A percentile compares a stretch with the other conserved stretches of the same genome.
Conservation (phyloP, 2,113 vertebrate species). For the Emydura subglobosa region DNA sequence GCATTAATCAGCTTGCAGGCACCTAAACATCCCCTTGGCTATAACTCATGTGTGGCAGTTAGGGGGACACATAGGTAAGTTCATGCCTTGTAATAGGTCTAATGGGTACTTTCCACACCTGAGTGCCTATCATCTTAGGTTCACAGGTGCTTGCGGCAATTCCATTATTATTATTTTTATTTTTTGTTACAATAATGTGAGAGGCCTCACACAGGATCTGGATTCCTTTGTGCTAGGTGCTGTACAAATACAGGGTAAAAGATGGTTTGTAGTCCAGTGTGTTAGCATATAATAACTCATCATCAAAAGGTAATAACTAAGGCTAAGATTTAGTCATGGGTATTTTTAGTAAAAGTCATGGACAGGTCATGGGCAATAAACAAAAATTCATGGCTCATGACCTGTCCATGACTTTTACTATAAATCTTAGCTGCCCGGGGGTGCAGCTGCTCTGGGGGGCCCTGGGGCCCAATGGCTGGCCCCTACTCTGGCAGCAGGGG, state of each 20-base stretch:
- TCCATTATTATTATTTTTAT: background rate
- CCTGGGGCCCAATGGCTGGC: no score
- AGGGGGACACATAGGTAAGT: constrained; percentile 6
- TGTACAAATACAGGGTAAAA: constrained; percentile 39
- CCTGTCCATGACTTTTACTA: no score
- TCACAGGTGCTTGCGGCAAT: background rate
- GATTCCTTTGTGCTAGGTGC: constrained; percentile 18
- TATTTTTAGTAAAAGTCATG: no score
- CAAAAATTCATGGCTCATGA: no score
- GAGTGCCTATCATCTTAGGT: constrained; percentile 53
- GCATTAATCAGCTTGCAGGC: constrained; percentile 51
- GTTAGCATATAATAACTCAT: constrained; percentile 6
- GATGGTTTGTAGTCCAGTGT: constrained; percentile 11
- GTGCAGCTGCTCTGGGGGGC: no score
- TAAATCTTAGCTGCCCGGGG: no score
- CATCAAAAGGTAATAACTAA: constrained; percentile 22
- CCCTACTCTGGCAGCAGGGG: no score
- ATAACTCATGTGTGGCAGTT: constrained; percentile 28
- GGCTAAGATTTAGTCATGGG: no score
- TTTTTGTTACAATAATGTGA: background rate
- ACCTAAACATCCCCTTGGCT: constrained; percentile 59
- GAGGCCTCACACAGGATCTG: background rate
- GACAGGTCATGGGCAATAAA: no score
- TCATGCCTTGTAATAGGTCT: constrained; percentile 16
- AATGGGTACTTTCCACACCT: background rate